Evolutionary conservation across 2,113 vertebrate species (phyloP).

Genomic region (Campylorhamphus procurvoides): DNA sequence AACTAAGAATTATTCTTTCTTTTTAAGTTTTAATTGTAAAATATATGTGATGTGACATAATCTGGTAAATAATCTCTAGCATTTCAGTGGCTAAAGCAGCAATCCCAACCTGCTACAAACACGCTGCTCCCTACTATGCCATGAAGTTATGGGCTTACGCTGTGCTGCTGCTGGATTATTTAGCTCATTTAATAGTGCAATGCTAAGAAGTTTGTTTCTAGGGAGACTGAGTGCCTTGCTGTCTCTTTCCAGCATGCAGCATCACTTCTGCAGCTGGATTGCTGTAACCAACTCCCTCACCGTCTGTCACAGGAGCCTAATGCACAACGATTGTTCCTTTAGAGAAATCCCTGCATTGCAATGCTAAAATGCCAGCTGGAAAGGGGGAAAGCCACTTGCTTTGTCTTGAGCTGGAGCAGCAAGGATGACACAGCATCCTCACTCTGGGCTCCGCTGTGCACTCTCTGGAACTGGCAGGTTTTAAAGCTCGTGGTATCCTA

Average conservation of each 20-base stretch:
- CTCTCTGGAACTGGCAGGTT: not conserved
- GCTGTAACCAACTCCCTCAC: not conserved
- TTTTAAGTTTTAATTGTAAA: not conserved
- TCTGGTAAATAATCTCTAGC: not conserved
- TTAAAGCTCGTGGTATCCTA: not conserved
- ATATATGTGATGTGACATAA: not conserved
- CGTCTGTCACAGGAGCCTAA: not conserved
- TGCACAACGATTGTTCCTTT: rapidly evolving
- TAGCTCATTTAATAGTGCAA: not conserved
- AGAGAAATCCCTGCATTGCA: not conserved
- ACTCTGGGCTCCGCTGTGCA: not conserved
- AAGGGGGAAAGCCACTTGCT: not conserved
- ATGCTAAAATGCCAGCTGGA: not conserved
- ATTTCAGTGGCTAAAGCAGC: not conserved
- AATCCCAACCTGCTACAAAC: not conserved
- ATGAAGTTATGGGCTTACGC: not conserved
- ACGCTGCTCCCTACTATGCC: not conserved
- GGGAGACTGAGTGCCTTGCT: not conserved
- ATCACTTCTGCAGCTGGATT: not conserved
- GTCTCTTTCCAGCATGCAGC: not conserved
- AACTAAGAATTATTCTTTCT: not conserved
- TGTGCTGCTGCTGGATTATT: not conserved
- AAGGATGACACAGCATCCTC: not conserved
- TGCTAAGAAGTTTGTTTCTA: not conserved
- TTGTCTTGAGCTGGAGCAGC: not conserved